Evolutionary conservation across 2,113 vertebrate genomes (phyloP).

Genomic region (Oryzias javanicus): DNA sequence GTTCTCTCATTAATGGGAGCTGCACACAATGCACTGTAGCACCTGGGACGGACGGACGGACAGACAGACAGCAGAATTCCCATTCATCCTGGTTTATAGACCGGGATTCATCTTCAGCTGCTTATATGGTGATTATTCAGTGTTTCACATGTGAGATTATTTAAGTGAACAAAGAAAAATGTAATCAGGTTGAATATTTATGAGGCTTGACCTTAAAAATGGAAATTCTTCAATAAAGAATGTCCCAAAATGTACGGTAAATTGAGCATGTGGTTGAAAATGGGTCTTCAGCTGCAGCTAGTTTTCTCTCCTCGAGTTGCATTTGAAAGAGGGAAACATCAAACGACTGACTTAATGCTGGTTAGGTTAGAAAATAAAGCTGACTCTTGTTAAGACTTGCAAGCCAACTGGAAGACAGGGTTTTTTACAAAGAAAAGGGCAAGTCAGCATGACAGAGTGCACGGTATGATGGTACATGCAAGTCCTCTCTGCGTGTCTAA

Average conservation of each 20-base stretch:
- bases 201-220: background rate
- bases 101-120: background rate
- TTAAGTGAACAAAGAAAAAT: too few species aligned
- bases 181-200: background rate
- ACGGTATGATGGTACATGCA: background rate
- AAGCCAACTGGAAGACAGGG: conserved; percentile 9
- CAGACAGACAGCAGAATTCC: too few species aligned
- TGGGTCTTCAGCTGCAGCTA: too few species aligned
- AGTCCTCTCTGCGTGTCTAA: conserved; percentile 37
- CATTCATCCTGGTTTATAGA: conserved; percentile 6
- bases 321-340: conserved; percentile 18
- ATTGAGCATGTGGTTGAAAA: too few species aligned
- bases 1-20: conserved; percentile 4
- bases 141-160: too few species aligned
- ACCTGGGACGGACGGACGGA: background rate
- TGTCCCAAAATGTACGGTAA: too few species aligned
- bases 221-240: too few species aligned
- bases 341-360: conserved; percentile 8
- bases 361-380: conserved; percentile 9
- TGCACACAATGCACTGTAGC: conserved; percentile 4
- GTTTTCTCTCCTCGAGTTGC: background rate
- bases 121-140: background rate
- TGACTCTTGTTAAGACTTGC: conserved; percentile 25
- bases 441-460: conserved; percentile 40
- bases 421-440: conserved; percentile 13